Evolutionary conservation across 1,140 invertebrate species (phyloP).

Genomic region (Leptinotarsa lineolata): DNA sequence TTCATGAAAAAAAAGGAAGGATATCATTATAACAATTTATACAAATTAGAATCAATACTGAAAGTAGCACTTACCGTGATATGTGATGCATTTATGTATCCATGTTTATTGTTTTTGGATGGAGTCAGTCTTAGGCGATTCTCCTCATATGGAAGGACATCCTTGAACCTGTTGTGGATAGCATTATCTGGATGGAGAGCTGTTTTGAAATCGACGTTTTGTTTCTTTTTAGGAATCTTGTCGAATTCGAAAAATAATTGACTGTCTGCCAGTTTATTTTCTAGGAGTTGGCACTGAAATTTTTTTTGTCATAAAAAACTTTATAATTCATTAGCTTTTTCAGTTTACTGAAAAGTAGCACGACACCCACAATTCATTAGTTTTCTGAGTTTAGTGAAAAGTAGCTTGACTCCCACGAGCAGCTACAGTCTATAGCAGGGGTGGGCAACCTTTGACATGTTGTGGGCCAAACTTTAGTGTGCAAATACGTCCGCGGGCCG

Average conservation of each 20-base stretch:
- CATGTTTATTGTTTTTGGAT: conserved; percentile 77
- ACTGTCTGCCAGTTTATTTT: conserved; percentile 78
- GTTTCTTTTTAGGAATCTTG: conserved; percentile 78
- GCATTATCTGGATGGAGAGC: conserved; percentile 70
- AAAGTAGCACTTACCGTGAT: conserved; percentile 65
- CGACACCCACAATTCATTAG: no score
- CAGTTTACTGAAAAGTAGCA: no score
- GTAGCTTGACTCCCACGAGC: no score
- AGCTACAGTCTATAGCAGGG: no score
- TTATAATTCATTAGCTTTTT: not conserved
- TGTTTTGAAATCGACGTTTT: conserved; percentile 68
- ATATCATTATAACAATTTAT: no score
- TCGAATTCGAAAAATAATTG: conserved; percentile 88
- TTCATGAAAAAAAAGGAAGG: no score
- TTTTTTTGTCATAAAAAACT: conserved; percentile 15
- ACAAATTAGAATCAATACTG: no score
- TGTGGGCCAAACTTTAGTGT: no score
- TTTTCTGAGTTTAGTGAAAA: no score
- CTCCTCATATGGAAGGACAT: conserved; percentile 87
- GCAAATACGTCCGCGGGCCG: no score
- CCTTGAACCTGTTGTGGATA: conserved; percentile 63
- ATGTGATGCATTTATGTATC: conserved; percentile 90
- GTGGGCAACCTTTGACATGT: no score
- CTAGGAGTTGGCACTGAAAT: conserved; percentile 76
- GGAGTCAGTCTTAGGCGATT: conserved; percentile 79